Evolutionary conservation across 2,113 vertebrate species (phyloP).

Genomic region (Pangasianodon gigas): DNA sequence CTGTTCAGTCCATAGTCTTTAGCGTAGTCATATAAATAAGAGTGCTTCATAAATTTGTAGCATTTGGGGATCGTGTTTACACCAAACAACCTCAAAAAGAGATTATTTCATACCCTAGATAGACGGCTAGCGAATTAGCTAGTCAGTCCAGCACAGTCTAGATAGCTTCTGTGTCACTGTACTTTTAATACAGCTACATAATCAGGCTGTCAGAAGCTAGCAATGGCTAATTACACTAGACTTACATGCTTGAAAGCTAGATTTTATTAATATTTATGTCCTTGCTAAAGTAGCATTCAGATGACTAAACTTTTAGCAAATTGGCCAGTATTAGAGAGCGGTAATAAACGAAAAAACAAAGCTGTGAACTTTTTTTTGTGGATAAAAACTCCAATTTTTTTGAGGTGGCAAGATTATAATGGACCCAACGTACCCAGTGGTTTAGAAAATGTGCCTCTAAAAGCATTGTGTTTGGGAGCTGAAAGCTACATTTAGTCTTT

Average conservation of each 20-base stretch:
- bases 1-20: neutral
- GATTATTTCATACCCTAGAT: neutral
- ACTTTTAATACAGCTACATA: neutral
- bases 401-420: neutral
- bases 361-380: neutral
- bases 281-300: neutral
- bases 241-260: neutral
- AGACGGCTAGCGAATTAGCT: neutral
- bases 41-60: neutral
- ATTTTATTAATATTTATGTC: neutral
- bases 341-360: neutral
- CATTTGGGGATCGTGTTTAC: neutral
- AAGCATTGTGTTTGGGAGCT: neutral
- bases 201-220: neutral
- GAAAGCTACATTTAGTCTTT: conserved; percentile 4
- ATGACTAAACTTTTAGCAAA: neutral
- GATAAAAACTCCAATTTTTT: neutral
- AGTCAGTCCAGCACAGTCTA: neutral
- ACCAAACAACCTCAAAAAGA: neutral
- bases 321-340: neutral
- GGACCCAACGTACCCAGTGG: neutral
- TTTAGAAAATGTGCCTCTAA: conserved; percentile 18
- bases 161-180: neutral
- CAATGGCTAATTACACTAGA: neutral
- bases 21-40: neutral